Conservation (phyloP, 1,140 invertebrate genomes). For the Tribolium castaneum region DNA sequence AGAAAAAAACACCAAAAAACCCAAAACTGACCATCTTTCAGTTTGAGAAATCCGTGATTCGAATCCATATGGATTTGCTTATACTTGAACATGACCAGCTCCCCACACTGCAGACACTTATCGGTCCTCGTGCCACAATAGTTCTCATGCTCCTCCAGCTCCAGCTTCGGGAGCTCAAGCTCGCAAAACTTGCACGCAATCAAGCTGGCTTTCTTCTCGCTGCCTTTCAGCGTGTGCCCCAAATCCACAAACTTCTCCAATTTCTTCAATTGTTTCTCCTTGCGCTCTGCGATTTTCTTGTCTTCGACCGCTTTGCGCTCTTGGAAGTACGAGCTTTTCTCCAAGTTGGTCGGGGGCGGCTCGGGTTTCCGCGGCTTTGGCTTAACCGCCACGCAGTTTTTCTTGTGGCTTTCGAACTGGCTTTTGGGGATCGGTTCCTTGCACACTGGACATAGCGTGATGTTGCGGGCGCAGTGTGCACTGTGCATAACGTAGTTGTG, state of each 20-base stretch:
- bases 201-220: constrained; percentile 35
- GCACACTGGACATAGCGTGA: constrained; percentile 60
- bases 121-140: constrained; percentile 78
- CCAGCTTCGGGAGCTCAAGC: constrained; percentile 70
- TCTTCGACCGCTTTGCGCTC: constrained; percentile 54
- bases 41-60: constrained; percentile 71
- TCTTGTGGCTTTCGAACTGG: constrained; percentile 57
- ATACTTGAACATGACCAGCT: constrained; percentile 76
- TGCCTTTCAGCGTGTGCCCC: constrained; percentile 48
- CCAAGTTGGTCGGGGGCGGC: constrained; percentile 50
- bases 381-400: constrained; percentile 49
- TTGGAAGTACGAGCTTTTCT: constrained; percentile 55
- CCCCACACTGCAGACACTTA: constrained; percentile 71
- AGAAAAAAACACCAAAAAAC: background rate
- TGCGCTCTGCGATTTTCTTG: constrained; percentile 48
- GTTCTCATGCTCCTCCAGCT: constrained; percentile 70
- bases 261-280: constrained; percentile 50
- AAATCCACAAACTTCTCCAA: constrained; percentile 52
- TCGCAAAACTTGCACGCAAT: constrained; percentile 72
- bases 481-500: constrained; percentile 64
- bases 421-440: constrained; percentile 60
- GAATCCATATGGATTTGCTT: constrained; percentile 71
- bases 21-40: constrained; percentile 66
- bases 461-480: constrained; percentile 62
- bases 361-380: constrained; percentile 30